Evolutionary conservation across 2,113 vertebrate genomes (phyloP).

Genomic region (Tenebrosternarchus preto): DNA sequence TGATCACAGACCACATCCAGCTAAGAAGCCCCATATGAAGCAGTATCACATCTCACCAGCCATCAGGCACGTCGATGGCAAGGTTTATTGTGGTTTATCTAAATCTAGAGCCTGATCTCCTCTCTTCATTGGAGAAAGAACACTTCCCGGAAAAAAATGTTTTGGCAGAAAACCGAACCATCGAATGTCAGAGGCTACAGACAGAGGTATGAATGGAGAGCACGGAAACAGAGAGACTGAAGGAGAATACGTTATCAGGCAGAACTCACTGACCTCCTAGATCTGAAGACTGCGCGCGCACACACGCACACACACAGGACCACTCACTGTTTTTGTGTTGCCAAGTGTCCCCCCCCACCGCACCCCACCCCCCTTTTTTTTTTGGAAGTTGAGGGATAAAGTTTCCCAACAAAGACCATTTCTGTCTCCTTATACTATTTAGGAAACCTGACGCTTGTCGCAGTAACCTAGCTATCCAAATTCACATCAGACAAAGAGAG

Average conservation of each 20-base stretch:
- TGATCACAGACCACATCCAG: slow-evolving; percentile 64
- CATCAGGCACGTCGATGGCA: slow-evolving; percentile 27
- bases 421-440: slow-evolving; percentile 80
- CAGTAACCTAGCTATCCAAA: slow-evolving; percentile 70
- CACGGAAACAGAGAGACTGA: slow-evolving; percentile 34
- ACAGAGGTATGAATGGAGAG: slow-evolving; percentile 31
- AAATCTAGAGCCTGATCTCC: slow-evolving; percentile 6
- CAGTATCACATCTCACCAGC: slow-evolving; percentile 59
- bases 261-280: slow-evolving; percentile 51
- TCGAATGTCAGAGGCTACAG: slow-evolving; percentile 9
- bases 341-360: slow-evolving; percentile 76
- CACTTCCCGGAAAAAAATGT: slow-evolving; percentile 26
- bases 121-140: slow-evolving; percentile 1
- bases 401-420: slow-evolving; percentile 93
- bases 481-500: slow-evolving; percentile 49
- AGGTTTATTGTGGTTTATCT: slow-evolving; percentile 36
- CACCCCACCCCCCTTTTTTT: too few species aligned
- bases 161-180: slow-evolving; percentile 2
- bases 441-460: slow-evolving; percentile 85
- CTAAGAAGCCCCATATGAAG: slow-evolving; percentile 40
- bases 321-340: slow-evolving; percentile 71
- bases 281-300: slow-evolving; percentile 40
- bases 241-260: slow-evolving; percentile 46
- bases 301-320: slow-evolving; percentile 53
- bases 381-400: slow-evolving; percentile 86